These are phyloP conservation scores for Clarias pachynema DNA, from an alignment of 2,797 vertebrate species.

Conservation along the genomic window DNA sequence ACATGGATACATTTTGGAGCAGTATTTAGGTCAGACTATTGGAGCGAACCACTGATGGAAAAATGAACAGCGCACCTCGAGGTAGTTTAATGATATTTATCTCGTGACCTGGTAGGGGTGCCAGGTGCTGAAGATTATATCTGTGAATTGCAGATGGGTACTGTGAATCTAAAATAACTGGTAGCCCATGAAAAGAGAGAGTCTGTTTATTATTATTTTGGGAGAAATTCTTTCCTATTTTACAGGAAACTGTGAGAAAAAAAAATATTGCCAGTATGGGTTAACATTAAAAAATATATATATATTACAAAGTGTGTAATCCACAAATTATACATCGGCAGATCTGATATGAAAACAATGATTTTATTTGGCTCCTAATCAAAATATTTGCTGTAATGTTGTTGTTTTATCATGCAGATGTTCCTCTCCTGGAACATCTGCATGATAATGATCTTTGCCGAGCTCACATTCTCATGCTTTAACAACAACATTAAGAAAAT, in stretches of 20 bases:
- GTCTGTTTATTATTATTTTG: background rate
- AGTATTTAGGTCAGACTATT: background rate
- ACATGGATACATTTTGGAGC: background rate
- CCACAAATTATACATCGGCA: background rate
- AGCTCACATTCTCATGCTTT: background rate
- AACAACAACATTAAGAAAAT: conserved; percentile 8
- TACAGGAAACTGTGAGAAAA: background rate
- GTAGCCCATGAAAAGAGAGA: background rate
- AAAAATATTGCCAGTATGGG: background rate
- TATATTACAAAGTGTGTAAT: conserved; percentile 11
- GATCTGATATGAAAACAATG: conserved; percentile 15
- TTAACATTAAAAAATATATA: too few species aligned
- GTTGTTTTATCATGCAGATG: conserved; percentile 32
- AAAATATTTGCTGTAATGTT: conserved; percentile 34
- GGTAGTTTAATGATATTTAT: conserved; percentile 3
- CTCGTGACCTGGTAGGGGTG: background rate
- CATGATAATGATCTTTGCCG: conserved; percentile 11
- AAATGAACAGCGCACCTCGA: background rate
- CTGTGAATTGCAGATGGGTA: background rate
- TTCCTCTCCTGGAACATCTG: conserved; percentile 20
- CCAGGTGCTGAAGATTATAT: background rate
- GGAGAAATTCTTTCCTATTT: background rate
- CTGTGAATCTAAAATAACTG: background rate
- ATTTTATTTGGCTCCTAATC: conserved; percentile 13
- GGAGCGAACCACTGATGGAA: background rate